Evolutionary conservation across 2,797 vertebrate species (phyloP).

Genomic region (Paramormyrops hopkinsi): DNA sequence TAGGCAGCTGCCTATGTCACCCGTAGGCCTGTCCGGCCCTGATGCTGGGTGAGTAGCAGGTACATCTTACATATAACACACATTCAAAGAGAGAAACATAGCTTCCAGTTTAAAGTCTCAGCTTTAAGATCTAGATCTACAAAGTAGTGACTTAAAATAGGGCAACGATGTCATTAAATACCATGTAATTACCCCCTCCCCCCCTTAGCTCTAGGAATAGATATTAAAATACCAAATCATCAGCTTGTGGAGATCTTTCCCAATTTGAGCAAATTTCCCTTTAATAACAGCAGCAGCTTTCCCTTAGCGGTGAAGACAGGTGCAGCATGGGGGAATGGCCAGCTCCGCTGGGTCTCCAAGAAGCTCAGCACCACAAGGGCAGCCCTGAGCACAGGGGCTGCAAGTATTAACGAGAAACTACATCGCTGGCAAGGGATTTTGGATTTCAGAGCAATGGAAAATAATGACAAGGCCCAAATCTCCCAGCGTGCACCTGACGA

Average conservation of each 20-base stretch:
- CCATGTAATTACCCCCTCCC: neutral
- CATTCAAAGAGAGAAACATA: neutral
- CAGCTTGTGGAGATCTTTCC: neutral
- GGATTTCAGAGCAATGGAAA: neutral
- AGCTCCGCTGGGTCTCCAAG: neutral
- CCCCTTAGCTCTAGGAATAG: neutral
- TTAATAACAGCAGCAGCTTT: neutral
- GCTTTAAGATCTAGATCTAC: neutral
- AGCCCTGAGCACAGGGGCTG: neutral
- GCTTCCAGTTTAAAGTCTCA: neutral
- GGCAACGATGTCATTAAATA: neutral
- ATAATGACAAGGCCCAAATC: slow-evolving; percentile 3
- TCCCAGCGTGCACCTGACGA: neutral
- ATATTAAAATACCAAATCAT: neutral
- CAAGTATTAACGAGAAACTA: neutral
- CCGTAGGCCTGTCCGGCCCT: neutral
- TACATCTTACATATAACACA: neutral
- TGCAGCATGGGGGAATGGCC: neutral
- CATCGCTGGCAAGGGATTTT: neutral
- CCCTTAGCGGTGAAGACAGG: neutral
- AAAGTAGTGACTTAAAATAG: neutral
- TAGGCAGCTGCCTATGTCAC: neutral
- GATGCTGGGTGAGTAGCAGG: neutral
- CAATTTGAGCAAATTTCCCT: neutral
- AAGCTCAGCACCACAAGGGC: neutral